Evolutionary conservation across 1,140 invertebrate genomes (phyloP), one percentile per base, ranked within the genome.

Genomic region (Drosophila varians): DNA sequence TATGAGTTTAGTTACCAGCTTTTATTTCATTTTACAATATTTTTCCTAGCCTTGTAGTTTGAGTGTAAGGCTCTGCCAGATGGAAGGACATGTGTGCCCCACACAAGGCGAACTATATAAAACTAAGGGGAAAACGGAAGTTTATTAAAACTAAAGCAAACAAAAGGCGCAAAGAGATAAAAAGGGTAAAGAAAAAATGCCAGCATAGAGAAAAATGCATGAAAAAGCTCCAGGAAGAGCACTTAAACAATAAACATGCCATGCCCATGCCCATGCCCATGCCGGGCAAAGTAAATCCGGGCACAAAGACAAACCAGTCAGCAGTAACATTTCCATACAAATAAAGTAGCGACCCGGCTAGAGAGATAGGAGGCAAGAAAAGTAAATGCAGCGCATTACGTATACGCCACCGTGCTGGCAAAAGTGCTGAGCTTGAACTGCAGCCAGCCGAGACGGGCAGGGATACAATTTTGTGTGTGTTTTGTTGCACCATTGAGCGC

Each of bases 401-500:
- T 62, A 80, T 82, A 61, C 73, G 68, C 40, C 56, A 73, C 51
- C 43, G 40, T 60, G 69, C 42, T 46, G 34, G 45, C 7, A 51
- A 60, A 80, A 80, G 69, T 65, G 60, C 25, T 48, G 46, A 48
- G 42, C 42, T 45, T 19, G 34, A 52, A 48, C 38, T 34, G 54
- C 70, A 75, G 25, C 47, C 57, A 74, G 61, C 34, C 70, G 53
- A 53, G 55, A 61, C 54, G 53, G 34, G 62, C 62, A 68, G 57
- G 47, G 71, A 74, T 74, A 74, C 70, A 74, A 57, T 74, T 74
- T 74, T 74, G 70, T 74, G 74, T 52, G 82, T 77, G 76, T 82
- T 86, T 86, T 87, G 82, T 86, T 86, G 76, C 82, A 71, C 82
- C 74, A 86, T 86, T 87, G 80, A 87, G 76, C 80, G 76, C 72